These are phyloP conservation scores for Mnemiopsis leidyi DNA, from an alignment of 37 sponge, comb jelly and placozoan species.

Conservation along the genomic window DNA sequence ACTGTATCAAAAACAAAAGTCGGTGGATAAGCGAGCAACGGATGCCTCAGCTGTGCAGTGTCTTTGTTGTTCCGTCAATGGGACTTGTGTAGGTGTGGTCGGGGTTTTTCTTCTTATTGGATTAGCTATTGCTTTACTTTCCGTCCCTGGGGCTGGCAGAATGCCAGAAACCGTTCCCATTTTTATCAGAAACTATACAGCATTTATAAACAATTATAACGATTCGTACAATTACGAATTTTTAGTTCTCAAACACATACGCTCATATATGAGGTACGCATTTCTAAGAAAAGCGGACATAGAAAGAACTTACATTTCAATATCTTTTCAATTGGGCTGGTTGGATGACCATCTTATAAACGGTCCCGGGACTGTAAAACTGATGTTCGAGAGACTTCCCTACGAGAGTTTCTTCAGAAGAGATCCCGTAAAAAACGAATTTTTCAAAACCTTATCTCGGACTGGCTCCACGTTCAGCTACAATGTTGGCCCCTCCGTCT, in stretches of 20 bases:
- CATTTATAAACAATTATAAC: neutral
- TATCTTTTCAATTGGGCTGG: conserved; percentile 30
- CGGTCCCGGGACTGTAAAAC: neutral
- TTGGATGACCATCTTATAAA: neutral
- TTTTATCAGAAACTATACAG: neutral
- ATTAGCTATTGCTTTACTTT: conserved; percentile 11
- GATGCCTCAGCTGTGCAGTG: neutral
- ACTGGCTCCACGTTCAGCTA: neutral
- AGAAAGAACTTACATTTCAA: neutral
- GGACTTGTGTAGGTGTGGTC: conserved; percentile 26
- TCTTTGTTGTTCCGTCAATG: conserved; percentile 47
- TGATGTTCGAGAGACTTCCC: conserved; percentile 2
- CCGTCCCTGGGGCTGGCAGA: conserved; percentile 61
- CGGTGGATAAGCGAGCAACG: neutral
- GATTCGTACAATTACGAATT: conserved; percentile 39
- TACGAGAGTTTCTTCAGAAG: conserved; percentile 59
- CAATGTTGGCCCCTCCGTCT: neutral
- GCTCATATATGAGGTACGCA: conserved; percentile 40
- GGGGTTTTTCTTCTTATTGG: conserved; percentile 32
- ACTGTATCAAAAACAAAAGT: conserved; percentile 25
- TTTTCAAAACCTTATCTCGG: neutral
- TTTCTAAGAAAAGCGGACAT: neutral
- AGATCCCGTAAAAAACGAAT: neutral
- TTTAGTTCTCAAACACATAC: conserved; percentile 38
- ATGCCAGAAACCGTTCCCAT: conserved; percentile 57